These are phyloP conservation scores for Rhizomys pruinosus DNA, from an alignment of 2,113 vertebrate species.

Conservation along the genomic window DNA sequence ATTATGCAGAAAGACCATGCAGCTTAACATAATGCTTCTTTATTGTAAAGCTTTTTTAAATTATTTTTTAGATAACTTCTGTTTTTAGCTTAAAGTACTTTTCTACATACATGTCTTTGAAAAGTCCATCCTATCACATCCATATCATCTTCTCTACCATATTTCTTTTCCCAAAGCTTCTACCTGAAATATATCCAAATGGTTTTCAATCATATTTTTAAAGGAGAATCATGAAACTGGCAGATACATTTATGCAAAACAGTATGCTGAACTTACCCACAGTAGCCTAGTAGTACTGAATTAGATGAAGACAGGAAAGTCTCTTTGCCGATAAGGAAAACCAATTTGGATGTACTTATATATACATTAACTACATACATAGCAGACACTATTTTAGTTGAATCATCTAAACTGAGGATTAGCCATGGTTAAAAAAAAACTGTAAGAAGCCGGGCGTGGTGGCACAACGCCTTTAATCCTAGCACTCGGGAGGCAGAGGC, in stretches of 20 bases:
- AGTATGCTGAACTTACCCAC: not conserved
- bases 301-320: not conserved
- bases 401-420: not conserved
- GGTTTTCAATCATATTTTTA: not conserved
- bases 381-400: not conserved
- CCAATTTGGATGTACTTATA: not conserved
- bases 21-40: not conserved
- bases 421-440: not conserved
- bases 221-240: not conserved
- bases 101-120: not conserved
- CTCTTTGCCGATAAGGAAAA: slow-evolving; percentile 18
- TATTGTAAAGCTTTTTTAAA: not conserved
- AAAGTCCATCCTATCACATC: not conserved
- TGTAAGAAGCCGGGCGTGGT: too few species aligned
- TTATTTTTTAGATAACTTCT: slow-evolving; percentile 12
- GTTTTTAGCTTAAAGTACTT: slow-evolving; percentile 2
- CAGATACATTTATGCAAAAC: slow-evolving; percentile 6
- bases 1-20: not conserved
- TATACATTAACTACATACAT: not conserved
- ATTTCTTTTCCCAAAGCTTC: not conserved
- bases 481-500: too few species aligned
- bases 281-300: not conserved
- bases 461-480: too few species aligned
- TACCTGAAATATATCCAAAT: not conserved
- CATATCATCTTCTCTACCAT: not conserved